Percentiles rank a stretch among this genome's conserved stretches.
These are phyloP conservation scores for Bombus waltoni DNA, from an alignment of 1,140 invertebrate species.

Conservation along the genomic window DNA sequence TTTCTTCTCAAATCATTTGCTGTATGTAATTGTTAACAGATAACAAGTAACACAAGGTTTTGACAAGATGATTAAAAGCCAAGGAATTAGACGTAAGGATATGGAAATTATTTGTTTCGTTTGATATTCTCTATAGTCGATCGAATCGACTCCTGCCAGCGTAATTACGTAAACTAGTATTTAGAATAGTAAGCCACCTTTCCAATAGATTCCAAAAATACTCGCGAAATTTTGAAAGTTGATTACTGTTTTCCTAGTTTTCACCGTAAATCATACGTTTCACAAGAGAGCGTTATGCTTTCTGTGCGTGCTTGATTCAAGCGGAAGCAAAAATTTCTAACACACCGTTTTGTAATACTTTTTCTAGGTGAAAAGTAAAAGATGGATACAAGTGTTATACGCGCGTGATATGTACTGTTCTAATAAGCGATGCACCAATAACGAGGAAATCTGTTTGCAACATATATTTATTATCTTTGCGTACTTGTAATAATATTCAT, in stretches of 20 bases:
- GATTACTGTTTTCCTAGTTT: constrained; percentile 26
- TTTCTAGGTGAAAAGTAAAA: background rate
- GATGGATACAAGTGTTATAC: background rate
- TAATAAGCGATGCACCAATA: no score
- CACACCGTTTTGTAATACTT: background rate
- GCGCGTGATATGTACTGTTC: background rate
- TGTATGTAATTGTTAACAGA: no score
- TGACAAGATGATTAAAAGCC: background rate
- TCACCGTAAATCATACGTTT: constrained; percentile 28
- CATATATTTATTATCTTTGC: no score
- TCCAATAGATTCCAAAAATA: background rate
- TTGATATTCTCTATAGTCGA: no score
- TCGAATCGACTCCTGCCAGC: background rate
- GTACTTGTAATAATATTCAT: no score
- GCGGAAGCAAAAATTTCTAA: constrained; percentile 28
- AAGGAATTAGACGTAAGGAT: background rate
- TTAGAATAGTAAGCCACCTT: background rate
- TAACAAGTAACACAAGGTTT: no score
- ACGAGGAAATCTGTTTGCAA: background rate
- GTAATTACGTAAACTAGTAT: background rate
- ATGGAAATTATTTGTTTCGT: background rate
- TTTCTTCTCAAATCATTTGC: no score
- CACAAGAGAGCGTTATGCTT: background rate
- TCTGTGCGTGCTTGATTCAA: constrained; percentile 8
- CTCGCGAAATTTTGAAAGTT: constrained; percentile 30